A percentile compares a stretch with the other conserved stretches of the same genome.
phyloP scores from a whole-genome alignment of 2,797 vertebrate genomes.

The Parambassis ranga region DNA sequence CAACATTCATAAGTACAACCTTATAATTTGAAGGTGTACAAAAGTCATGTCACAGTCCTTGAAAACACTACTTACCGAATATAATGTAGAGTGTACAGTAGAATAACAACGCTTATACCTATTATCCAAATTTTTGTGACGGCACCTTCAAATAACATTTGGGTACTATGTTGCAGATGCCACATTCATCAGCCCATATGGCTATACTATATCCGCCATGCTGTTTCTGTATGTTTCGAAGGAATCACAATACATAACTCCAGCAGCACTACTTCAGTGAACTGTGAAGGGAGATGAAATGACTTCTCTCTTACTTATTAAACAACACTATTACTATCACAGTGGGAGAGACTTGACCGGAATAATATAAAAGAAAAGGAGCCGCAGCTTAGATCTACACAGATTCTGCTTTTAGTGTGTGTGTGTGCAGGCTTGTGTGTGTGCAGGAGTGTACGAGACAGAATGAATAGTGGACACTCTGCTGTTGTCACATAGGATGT shows the following conservation, averaged over 20 bases:
- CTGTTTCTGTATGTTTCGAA: not conserved
- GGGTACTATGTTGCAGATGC: not conserved
- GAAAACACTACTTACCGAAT: no score
- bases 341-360: slow-evolving; percentile 26
- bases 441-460: not conserved
- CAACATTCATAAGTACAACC: no score
- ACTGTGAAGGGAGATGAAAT: slow-evolving; percentile 11
- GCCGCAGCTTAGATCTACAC: not conserved
- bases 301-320: slow-evolving; percentile 24
- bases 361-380: slow-evolving; percentile 33
- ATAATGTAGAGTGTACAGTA: no score
- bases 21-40: no score
- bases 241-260: not conserved
- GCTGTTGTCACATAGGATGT: slow-evolving; percentile 52
- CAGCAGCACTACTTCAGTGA: not conserved
- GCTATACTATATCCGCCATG: no score
- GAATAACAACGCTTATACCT: no score
- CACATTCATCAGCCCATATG: not conserved
- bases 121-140: not conserved
- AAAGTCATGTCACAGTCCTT: no score
- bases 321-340: slow-evolving; percentile 28
- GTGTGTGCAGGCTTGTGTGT: not conserved
- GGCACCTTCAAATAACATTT: not conserved
- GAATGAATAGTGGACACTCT: slow-evolving; percentile 47
- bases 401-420: not conserved